phyloP scores from a whole-genome alignment of 2,888 invertebrate species.

The Parnassius smintheus region DNA sequence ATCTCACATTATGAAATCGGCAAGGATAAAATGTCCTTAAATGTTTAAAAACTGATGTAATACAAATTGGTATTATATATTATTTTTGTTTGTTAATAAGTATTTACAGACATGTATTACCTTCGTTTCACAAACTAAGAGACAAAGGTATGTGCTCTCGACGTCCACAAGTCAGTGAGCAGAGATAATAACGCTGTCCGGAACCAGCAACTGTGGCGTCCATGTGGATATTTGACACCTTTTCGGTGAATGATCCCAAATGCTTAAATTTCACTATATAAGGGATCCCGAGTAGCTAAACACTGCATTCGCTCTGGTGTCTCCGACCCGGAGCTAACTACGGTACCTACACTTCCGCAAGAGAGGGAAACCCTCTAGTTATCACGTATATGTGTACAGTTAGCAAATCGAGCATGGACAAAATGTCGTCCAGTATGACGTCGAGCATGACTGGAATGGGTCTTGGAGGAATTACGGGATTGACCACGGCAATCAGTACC shows the following conservation, averaged over 20 bases:
- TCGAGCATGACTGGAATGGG: slow-evolving; percentile 79
- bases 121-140: slow-evolving; percentile 4
- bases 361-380: background rate
- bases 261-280: slow-evolving; percentile 52
- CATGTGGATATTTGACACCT: slow-evolving; percentile 61
- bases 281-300: slow-evolving; percentile 42
- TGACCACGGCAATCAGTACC: slow-evolving; percentile 70
- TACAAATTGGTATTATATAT: no score
- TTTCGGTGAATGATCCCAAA: slow-evolving; percentile 61
- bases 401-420: slow-evolving; percentile 73
- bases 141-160: slow-evolving; percentile 44
- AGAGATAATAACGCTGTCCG: slow-evolving; percentile 56
- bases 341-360: slow-evolving; percentile 41
- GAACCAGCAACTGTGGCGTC: slow-evolving; percentile 58
- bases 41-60: no score
- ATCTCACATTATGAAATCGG: no score
- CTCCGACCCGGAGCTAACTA: slow-evolving; percentile 63
- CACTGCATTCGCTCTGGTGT: slow-evolving; percentile 73
- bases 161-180: slow-evolving; percentile 56
- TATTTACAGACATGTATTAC: background rate
- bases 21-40: no score
- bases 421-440: slow-evolving; percentile 78
- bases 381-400: slow-evolving; percentile 44
- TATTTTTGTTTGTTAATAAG: no score
- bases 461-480: slow-evolving; percentile 70